Base-by-base conservation (phyloP, 1,140 invertebrate genomes). In the Saccostrea echinata region DNA sequence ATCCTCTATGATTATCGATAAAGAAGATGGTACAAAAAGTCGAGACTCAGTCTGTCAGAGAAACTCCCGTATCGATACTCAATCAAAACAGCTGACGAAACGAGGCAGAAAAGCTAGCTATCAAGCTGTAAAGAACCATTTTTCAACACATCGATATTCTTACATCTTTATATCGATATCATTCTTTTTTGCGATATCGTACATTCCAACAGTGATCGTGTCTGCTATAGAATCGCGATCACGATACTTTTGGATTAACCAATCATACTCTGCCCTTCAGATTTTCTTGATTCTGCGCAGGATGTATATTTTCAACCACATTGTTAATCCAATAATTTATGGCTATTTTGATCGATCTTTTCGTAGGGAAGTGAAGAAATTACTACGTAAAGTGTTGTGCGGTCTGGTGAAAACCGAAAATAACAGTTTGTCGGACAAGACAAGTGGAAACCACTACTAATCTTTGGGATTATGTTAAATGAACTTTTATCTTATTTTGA, bases 301-400 rank as follows among this genome's bases (percentile, higher is more conserved):
- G 55, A 84, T 84, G 83, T 84, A 53, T 57, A 84, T 88, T 52
- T 33, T 88, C 6, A 81, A 88, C 57, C 84, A 85, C n/a, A 68
- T 88, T 35, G 87, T 85, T 6, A 88, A 88, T 51, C 87, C 87
- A 24, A 53, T 88, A 16, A 85, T 88, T 57, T 88, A 88, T 53
- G 87, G 87, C 57, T 88, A 84, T 61, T 88, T 88, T 55, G 87
- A 88, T 30, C 16, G 68, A 43, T 71, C 68, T 18, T 88, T 88
- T 51, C 51, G 87, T 35, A 35, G 53, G 52, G 64, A 88, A 53
- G 76, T 84, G n/a, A 88, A 88, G 53, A 55, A 61, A 55, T 57
- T 57, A 30, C 6, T 84, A 24, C 52, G 83, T 27, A 82, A 82
- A 51, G n/a, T 82, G 81, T 51, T 71, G 24, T 71, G 68, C 16